phyloP scores from a whole-genome alignment of 2,888 invertebrate genomes.

The Dorcus parallelipipedus region DNA sequence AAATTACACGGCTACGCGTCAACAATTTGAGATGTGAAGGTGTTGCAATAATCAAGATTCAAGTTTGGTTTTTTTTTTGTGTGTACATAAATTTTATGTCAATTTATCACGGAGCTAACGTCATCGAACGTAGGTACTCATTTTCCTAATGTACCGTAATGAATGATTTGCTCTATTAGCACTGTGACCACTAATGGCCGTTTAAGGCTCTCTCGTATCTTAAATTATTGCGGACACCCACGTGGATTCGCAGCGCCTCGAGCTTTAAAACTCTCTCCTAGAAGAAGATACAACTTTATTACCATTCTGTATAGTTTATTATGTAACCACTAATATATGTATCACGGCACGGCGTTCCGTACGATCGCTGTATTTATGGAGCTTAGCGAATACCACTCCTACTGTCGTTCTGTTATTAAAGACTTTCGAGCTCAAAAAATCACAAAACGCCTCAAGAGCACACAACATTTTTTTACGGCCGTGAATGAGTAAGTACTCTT shows the following conservation, averaged over 20 bases:
- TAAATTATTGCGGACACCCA: constrained; percentile 23
- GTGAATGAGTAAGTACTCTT: too few species aligned
- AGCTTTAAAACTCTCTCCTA: constrained; percentile 4
- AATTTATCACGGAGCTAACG: background rate
- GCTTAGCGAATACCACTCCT: background rate
- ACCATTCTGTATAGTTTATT: constrained; percentile 18
- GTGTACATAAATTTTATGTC: background rate
- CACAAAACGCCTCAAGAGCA: background rate
- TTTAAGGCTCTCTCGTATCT: constrained; percentile 9
- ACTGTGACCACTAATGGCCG: constrained; percentile 15
- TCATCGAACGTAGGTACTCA: background rate
- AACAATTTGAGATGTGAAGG: too few species aligned
- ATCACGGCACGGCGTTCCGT: background rate
- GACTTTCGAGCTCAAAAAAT: background rate
- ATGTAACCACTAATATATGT: constrained; percentile 15
- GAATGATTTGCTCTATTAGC: constrained; percentile 13
- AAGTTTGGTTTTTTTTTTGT: too few species aligned
- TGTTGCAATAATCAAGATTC: too few species aligned
- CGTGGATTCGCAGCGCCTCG: constrained; percentile 17
- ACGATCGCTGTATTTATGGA: background rate
- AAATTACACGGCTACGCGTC: too few species aligned
- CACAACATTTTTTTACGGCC: background rate
- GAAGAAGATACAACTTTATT: constrained; percentile 24
- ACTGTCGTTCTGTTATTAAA: background rate
- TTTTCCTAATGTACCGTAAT: constrained; percentile 5